Evolutionary conservation across 2,113 vertebrate genomes (phyloP).

Genomic region (Lichenostomus cassidix): DNA sequence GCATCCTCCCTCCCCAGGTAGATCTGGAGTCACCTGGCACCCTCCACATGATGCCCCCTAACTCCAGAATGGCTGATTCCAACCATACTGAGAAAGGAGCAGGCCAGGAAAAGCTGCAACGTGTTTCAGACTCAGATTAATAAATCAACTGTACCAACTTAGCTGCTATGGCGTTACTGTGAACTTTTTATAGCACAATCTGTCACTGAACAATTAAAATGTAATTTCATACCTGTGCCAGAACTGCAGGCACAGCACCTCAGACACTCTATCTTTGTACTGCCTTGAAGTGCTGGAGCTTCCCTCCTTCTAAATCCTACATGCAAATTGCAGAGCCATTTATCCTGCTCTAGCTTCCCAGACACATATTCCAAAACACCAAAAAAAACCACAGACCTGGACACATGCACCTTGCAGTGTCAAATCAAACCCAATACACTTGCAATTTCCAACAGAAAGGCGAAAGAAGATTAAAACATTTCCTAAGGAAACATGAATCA

Average conservation of each 20-base stretch:
- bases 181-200: not conserved
- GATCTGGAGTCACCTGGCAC: rapidly evolving
- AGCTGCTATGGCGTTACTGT: not conserved
- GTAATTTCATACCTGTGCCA: not conserved
- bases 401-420: not conserved
- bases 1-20: not conserved
- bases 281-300: not conserved
- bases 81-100: rapidly evolving
- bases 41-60: not conserved
- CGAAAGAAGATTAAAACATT: not conserved
- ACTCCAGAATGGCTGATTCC: not conserved
- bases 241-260: not conserved
- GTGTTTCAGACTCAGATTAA: not conserved
- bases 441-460: not conserved
- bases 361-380: not conserved
- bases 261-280: not conserved
- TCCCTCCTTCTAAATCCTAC: not conserved
- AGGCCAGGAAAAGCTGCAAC: not conserved
- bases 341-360: not conserved
- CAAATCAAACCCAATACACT: not conserved
- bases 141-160: not conserved
- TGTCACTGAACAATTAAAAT: not conserved
- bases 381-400: not conserved
- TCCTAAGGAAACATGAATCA: not conserved
- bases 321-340: not conserved